These are phyloP conservation scores for Cartodere bifasciata DNA, from an alignment of 2,888 invertebrate genomes.

Conservation along the genomic window DNA sequence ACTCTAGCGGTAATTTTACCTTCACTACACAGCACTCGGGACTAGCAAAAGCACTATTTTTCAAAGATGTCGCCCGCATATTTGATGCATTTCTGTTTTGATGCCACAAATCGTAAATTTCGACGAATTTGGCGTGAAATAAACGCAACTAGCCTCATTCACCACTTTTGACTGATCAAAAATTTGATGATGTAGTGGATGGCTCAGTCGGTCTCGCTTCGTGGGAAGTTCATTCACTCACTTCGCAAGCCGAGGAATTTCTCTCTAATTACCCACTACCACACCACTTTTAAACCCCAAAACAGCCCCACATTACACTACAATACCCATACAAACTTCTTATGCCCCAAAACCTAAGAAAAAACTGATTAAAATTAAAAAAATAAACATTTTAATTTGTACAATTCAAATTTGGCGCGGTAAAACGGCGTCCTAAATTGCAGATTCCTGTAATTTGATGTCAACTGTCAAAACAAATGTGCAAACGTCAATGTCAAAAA, in stretches of 20 bases:
- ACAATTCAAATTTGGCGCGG: neutral
- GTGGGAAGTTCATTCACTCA: constrained; percentile 27
- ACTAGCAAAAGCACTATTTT: constrained; percentile 17
- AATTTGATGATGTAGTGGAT: constrained; percentile 33
- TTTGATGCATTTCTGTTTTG: constrained; percentile 17
- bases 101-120: constrained; percentile 17
- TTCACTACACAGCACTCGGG: constrained; percentile 21
- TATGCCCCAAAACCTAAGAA: neutral
- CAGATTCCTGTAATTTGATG: no score
- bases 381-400: neutral
- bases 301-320: no score
- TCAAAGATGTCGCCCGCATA: constrained; percentile 19
- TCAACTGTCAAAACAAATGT: no score
- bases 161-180: constrained; percentile 24
- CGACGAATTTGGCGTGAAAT: constrained; percentile 19
- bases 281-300: neutral
- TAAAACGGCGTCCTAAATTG: no score
- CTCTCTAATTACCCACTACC: neutral
- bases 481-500: no score
- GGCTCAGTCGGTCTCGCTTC: constrained; percentile 27
- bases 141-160: constrained; percentile 17
- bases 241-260: neutral
- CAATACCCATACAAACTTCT: no score
- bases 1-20: constrained; percentile 17
- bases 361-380: no score